Evolutionary conservation across 1,140 invertebrate genomes (phyloP), one percentile per base, ranked within the genome.

Genomic region (Heliconius hermathena): DNA sequence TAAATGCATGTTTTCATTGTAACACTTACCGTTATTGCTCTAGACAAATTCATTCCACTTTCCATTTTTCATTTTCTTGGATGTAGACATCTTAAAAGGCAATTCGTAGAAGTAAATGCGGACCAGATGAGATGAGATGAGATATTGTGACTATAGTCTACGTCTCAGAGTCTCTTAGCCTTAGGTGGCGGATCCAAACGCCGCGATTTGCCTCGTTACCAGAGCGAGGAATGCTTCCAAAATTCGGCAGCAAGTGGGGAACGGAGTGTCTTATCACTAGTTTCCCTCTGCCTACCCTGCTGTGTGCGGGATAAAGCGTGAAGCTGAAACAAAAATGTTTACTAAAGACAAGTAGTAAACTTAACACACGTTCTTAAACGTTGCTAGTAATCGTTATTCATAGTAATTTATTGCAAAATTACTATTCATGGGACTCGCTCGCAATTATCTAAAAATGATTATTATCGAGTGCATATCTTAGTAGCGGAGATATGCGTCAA

Each of bases 61-160:
- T 94, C 92, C 90, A 94, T 93, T 94, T 93, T 94, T 91, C 90
- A 89, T 92, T 90, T 91, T 89, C 86, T 93, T 88, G 80, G 81
- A 88, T 83, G 82, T 81, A 90, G 81, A 88, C 84, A 84, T 84
- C 81, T 83, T 87, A 85, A 89, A 84, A 87, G 81, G 85, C 88
- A 85, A 83, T 91, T 92, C 86, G 86, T 85, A 84, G 84, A 90
- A 92, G 84, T 79, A 85, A 86, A 91, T 90, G 87, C 90, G 76
- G 85, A 88, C 76, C 85, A 83, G 79, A 90, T 85, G 83, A 26
- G 26, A 90, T 85, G 83, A 26, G 26, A 26, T 26, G 26, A 26
- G 1, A 26, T 26, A 26, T 82, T 88, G 83, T 81, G 79, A 83
- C 81, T 77, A 78, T 85, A 85, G 85, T 88, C 88, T 83, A 89